Conservation (phyloP, 30 jellyfish, hydroid and myxozoan genomes). For the Hydractinia echinata region DNA sequence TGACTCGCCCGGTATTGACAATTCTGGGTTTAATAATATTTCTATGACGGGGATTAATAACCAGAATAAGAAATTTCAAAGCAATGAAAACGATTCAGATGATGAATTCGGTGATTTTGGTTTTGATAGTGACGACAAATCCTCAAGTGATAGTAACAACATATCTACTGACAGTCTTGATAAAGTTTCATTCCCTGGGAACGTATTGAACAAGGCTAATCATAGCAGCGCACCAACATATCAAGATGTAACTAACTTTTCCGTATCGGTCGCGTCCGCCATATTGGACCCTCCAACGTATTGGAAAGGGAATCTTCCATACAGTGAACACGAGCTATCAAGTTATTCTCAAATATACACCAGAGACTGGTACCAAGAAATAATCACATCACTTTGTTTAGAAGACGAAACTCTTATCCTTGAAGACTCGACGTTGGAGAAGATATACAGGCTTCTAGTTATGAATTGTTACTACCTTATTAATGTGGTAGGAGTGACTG, state of each 20-base stretch:
- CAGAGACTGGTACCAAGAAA: conserved; percentile 52
- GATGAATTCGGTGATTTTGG: conserved; percentile 87
- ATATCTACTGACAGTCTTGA: neutral
- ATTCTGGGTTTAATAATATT: no score
- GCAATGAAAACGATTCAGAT: neutral
- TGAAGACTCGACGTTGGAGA: conserved; percentile 37
- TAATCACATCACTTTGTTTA: conserved; percentile 35
- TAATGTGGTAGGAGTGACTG: conserved; percentile 31
- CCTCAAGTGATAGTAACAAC: neutral
- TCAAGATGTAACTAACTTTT: neutral
- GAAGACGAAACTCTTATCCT: conserved; percentile 40
- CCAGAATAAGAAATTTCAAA: no score
- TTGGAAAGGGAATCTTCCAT: conserved; percentile 59
- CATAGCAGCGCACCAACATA: neutral
- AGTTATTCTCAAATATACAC: conserved; percentile 16
- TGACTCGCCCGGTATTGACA: no score
- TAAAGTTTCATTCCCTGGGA: neutral
- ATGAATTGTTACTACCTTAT: conserved; percentile 38
- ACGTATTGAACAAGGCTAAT: neutral
- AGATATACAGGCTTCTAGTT: conserved; percentile 44
- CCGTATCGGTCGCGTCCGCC: conserved; percentile 27
- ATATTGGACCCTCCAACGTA: conserved; percentile 60
- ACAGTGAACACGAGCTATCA: conserved; percentile 35
- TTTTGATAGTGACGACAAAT: conserved; percentile 36
- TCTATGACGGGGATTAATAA: no score